phyloP scores from a whole-genome alignment of 2,888 invertebrate genomes.

The Hipparchia semele region DNA sequence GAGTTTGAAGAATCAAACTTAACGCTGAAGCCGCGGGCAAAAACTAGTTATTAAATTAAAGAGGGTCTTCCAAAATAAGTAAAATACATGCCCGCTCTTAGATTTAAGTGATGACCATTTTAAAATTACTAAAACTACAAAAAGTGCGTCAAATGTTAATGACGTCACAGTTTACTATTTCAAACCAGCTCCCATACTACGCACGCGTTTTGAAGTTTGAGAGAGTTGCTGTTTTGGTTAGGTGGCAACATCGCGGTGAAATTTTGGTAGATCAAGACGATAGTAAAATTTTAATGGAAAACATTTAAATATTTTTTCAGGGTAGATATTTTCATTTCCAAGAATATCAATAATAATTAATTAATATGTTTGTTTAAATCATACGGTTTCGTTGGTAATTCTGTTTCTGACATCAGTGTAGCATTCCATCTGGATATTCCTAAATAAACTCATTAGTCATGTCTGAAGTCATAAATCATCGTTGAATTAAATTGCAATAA shows the following conservation, averaged over 20 bases:
- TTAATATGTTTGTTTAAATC: slow-evolving; percentile 21
- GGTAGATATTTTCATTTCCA: slow-evolving; percentile 10
- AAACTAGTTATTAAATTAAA: too few relatives aligned
- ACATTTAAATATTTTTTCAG: slow-evolving; percentile 16
- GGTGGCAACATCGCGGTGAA: background rate
- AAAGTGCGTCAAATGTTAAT: background rate
- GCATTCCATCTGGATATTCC: slow-evolving; percentile 36
- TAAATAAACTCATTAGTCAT: slow-evolving; percentile 41
- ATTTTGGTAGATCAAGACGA: slow-evolving; percentile 3
- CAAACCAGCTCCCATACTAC: too few relatives aligned
- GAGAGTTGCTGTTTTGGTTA: too few relatives aligned
- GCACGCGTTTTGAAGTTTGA: too few relatives aligned
- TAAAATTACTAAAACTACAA: slow-evolving; percentile 3
- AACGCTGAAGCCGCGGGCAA: too few relatives aligned
- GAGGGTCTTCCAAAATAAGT: too few relatives aligned
- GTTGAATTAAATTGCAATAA: slow-evolving; percentile 47
- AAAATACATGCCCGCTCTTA: too few relatives aligned
- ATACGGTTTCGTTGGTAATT: slow-evolving; percentile 25
- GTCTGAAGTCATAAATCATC: slow-evolving; percentile 47
- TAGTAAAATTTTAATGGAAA: slow-evolving; percentile 14
- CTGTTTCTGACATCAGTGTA: slow-evolving; percentile 39
- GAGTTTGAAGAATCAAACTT: too few relatives aligned
- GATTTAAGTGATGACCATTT: too few relatives aligned
- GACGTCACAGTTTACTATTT: too few relatives aligned
- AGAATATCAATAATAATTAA: slow-evolving; percentile 11